Evolutionary conservation across 2,888 invertebrate species (phyloP).

Genomic region (Drosophila mimetica): DNA sequence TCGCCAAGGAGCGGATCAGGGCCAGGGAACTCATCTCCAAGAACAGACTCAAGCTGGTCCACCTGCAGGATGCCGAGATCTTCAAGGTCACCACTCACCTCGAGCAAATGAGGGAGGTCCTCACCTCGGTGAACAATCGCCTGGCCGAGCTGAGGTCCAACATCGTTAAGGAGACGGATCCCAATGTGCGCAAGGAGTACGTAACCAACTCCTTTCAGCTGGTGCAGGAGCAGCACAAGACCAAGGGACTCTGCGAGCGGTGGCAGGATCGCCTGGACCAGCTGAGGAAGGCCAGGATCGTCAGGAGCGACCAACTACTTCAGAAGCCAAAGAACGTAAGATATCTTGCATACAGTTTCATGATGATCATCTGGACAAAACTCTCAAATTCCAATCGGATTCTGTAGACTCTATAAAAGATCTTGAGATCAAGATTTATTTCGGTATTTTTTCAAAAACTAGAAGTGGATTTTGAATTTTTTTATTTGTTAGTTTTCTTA

Average conservation of each 20-base stretch:
- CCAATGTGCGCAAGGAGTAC: neutral
- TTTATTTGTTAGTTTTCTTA: too few species aligned
- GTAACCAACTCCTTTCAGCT: neutral
- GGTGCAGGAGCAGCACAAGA: neutral
- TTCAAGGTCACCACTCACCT: neutral
- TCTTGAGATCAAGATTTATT: too few species aligned
- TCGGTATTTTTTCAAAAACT: too few species aligned
- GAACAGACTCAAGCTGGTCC: neutral
- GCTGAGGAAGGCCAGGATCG: slow-evolving; percentile 1
- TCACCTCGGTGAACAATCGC: neutral
- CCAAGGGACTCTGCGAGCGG: neutral
- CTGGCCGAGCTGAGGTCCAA: neutral
- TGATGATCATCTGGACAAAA: too few species aligned
- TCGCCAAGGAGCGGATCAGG: neutral
- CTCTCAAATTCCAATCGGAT: too few species aligned
- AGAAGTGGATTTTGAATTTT: too few species aligned
- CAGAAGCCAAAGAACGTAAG: neutral
- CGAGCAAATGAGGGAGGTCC: neutral
- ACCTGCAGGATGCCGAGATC: slow-evolving; percentile 17
- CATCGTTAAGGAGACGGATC: neutral
- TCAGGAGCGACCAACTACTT: neutral
- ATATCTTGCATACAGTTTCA: too few species aligned
- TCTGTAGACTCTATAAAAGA: too few species aligned
- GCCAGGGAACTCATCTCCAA: neutral
- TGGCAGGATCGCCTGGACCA: slow-evolving; percentile 1